Evolutionary conservation across 2,113 vertebrate species (phyloP).

Genomic region (Emydocephalus ijimae): DNA sequence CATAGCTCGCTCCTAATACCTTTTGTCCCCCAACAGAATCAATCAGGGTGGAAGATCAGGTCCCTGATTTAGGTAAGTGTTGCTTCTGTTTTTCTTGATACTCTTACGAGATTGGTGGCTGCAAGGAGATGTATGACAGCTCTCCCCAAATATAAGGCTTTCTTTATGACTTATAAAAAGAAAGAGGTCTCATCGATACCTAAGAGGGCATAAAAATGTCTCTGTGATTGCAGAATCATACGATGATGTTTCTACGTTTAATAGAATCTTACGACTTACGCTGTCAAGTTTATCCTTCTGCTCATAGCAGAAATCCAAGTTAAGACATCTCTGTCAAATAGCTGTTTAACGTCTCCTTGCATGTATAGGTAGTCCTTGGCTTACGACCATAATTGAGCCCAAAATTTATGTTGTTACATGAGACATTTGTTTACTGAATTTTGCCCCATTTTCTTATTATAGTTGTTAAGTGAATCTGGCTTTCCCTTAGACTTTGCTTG

Average conservation of each 20-base stretch:
- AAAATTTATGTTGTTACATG: too few relatives aligned
- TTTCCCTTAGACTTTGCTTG: not conserved
- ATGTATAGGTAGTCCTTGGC: not conserved
- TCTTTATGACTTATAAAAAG: not conserved
- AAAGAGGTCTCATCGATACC: not conserved
- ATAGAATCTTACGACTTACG: not conserved
- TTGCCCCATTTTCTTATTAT: not conserved
- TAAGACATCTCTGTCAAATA: not conserved
- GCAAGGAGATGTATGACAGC: too few relatives aligned
- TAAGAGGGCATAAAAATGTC: not conserved
- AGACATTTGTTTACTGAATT: too few relatives aligned
- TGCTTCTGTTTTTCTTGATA: not conserved
- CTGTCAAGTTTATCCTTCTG: not conserved
- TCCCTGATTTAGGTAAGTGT: conserved; percentile 47
- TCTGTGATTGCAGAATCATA: not conserved
- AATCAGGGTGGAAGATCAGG: conserved; percentile 38
- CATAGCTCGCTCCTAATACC: not conserved
- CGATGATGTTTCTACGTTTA: not conserved
- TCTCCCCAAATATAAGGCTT: not conserved
- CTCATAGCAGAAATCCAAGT: not conserved
- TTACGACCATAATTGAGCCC: too few relatives aligned
- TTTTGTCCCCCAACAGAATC: conserved; percentile 35
- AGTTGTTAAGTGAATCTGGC: not conserved
- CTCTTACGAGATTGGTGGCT: not conserved
- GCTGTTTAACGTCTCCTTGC: not conserved